Conservation (phyloP, 2,797 vertebrate genomes). For the Semotilus atromaculatus region DNA sequence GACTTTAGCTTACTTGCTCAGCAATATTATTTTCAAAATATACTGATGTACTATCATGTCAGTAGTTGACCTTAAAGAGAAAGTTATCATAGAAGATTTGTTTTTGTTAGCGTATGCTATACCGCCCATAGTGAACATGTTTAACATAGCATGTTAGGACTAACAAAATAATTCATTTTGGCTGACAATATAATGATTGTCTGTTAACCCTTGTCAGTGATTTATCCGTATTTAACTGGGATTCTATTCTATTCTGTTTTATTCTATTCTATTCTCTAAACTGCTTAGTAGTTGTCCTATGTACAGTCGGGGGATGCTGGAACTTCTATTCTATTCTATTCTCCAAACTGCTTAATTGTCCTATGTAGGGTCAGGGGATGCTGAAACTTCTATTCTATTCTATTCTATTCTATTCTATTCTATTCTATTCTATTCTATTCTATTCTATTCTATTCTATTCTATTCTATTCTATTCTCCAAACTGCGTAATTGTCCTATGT, state of each 20-base stretch:
- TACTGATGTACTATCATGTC: not conserved
- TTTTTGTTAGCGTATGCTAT: not conserved
- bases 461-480: not conserved
- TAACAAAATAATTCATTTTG: not conserved
- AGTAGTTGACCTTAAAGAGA: constrained; percentile 1
- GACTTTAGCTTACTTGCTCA: not conserved
- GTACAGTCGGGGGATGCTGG: no score
- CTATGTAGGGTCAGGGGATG: not conserved
- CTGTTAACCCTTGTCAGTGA: not conserved
- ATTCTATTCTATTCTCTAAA: not conserved
- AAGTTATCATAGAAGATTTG: not conserved
- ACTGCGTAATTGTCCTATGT: not conserved
- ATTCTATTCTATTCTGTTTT: not conserved
- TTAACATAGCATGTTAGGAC: not conserved
- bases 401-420: not conserved
- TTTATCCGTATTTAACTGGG: not conserved
- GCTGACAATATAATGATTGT: not conserved
- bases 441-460: not conserved
- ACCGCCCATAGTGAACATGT: not conserved
- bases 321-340: not conserved
- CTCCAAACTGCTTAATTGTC: not conserved
- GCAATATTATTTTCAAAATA: constrained; percentile 1
- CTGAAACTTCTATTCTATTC: not conserved
- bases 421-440: not conserved
- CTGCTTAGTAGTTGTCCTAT: no score